Evolutionary conservation across 2,888 invertebrate species (phyloP).

Genomic region (Agrochola litura): DNA sequence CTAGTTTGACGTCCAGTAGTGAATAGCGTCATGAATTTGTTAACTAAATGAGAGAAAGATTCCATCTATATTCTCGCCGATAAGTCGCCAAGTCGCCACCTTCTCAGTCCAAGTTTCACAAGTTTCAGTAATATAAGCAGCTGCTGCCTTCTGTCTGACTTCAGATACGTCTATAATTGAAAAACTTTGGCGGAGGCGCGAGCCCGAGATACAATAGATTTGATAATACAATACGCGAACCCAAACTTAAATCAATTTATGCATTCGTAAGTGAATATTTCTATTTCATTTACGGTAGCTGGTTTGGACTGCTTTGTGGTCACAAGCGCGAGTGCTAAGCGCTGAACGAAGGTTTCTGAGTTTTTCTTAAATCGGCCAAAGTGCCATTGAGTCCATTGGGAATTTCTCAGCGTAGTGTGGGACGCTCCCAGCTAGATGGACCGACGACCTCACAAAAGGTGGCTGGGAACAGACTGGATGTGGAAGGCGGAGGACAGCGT

Average conservation of each 20-base stretch:
- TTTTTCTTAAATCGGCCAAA: no score
- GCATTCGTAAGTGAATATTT: neutral
- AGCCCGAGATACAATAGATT: neutral
- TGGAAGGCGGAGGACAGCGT: no score
- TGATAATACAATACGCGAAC: constrained; percentile 2
- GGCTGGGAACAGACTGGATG: no score
- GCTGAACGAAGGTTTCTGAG: no score
- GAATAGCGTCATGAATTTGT: neutral
- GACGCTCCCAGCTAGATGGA: no score
- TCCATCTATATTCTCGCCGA: neutral
- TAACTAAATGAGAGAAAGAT: neutral
- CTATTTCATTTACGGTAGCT: neutral
- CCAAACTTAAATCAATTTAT: neutral
- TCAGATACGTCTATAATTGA: constrained; percentile 31
- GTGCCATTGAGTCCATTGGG: no score
- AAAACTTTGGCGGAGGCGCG: constrained; percentile 25
- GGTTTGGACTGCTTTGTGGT: neutral
- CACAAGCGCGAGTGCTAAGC: neutral
- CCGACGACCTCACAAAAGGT: no score
- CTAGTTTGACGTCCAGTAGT: no score
- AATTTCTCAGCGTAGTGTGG: neutral
- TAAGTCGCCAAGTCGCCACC: neutral
- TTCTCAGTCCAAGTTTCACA: neutral
- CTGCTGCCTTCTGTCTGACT: constrained; percentile 1
- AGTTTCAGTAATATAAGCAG: constrained; percentile 15